Percentiles rank a stretch among this genome's conserved stretches.
These are phyloP conservation scores for Microtus oregoni DNA, from an alignment of 2,113 vertebrate species.

Conservation along the genomic window DNA sequence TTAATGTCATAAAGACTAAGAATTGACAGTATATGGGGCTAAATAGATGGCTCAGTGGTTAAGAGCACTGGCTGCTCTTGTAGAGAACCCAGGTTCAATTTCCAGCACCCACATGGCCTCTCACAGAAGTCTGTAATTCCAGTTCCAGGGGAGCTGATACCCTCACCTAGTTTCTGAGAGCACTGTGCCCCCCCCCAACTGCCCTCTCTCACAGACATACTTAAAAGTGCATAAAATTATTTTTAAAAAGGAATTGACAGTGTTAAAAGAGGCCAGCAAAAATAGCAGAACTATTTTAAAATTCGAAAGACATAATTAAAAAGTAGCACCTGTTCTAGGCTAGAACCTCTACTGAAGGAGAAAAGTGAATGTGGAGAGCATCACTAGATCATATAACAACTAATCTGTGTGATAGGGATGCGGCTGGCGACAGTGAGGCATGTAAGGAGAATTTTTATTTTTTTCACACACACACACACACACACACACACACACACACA, in stretches of 20 bases:
- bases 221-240: background rate
- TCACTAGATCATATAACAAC: slow-evolving; percentile 2
- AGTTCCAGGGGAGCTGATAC: background rate
- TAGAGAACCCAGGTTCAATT: background rate
- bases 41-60: background rate
- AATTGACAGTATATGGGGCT: background rate
- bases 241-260: background rate
- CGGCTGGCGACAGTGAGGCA: background rate
- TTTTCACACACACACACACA: background rate
- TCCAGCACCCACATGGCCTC: background rate
- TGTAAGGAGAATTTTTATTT: background rate
- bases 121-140: background rate
- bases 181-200: background rate
- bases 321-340: background rate
- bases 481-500: background rate
- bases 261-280: slow-evolving; percentile 3
- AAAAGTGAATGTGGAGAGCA: background rate
- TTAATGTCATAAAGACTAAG: background rate
- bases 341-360: background rate
- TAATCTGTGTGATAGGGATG: background rate
- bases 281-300: background rate
- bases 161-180: background rate
- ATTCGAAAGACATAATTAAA: background rate
- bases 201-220: no score
- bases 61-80: background rate